These are phyloP conservation scores for Notothenia rossii DNA, from an alignment of 2,113 vertebrate species.

Conservation along the genomic window DNA sequence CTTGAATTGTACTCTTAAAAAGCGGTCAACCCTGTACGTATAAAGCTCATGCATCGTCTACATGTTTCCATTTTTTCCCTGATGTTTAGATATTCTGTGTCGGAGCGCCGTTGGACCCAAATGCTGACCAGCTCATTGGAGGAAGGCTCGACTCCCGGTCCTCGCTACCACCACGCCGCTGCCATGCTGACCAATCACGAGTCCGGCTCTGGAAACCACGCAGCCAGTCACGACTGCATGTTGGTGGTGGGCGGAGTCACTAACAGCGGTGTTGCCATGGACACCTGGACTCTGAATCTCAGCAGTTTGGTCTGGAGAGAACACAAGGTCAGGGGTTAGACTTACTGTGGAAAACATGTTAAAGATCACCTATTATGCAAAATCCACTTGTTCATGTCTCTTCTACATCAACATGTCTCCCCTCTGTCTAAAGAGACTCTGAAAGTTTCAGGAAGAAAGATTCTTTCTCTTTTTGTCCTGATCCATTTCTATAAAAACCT, in stretches of 20 bases:
- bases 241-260: conserved; percentile 90
- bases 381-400: too few relatives aligned
- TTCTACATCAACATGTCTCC: too few relatives aligned
- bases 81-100: conserved; percentile 87
- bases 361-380: too few relatives aligned
- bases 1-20: too few relatives aligned
- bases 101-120: conserved; percentile 90
- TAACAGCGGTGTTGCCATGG: conserved; percentile 83
- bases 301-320: conserved; percentile 91
- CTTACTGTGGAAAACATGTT: not conserved
- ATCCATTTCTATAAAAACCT: too few relatives aligned
- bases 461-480: too few relatives aligned
- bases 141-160: conserved; percentile 84
- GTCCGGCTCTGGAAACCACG: conserved; percentile 63
- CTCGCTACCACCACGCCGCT: conserved; percentile 91
- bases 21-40: not conserved
- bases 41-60: not conserved
- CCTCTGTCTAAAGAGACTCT: too few relatives aligned
- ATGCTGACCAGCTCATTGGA: conserved; percentile 90
- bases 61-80: not conserved
- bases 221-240: conserved; percentile 86
- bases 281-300: conserved; percentile 93
- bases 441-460: too few relatives aligned
- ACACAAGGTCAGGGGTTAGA: conserved; percentile 81
- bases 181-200: conserved; percentile 84